Evolutionary conservation across 2,888 invertebrate genomes (phyloP).

Genomic region (Villa cingulata): DNA sequence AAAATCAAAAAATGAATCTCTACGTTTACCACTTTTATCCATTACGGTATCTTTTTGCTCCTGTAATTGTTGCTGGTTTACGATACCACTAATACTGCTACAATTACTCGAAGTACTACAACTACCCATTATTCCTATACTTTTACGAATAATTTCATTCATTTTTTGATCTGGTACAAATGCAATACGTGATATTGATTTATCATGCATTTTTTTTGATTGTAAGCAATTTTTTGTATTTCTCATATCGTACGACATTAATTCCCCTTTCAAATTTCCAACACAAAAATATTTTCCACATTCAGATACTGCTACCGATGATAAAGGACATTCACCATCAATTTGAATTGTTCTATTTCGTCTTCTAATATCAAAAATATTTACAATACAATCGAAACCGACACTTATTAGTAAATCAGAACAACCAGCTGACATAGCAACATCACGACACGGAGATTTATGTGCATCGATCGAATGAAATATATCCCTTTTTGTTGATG

Average conservation of each 20-base stretch:
- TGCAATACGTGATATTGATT: conserved; percentile 25
- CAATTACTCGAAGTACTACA: not conserved
- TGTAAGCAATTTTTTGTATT: conserved; percentile 24
- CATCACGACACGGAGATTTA: conserved; percentile 30
- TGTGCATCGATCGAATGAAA: conserved; percentile 27
- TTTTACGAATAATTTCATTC: not conserved
- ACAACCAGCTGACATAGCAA: conserved; percentile 25
- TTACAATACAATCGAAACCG: conserved; percentile 33
- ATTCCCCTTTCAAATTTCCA: conserved; percentile 33
- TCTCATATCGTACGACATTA: conserved; percentile 31
- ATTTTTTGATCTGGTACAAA: conserved; percentile 22
- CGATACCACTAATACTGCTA: no score
- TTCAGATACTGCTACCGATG: conserved; percentile 28
- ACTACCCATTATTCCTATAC: not conserved
- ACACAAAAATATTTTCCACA: conserved; percentile 32
- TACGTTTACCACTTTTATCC: not conserved
- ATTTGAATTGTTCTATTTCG: conserved; percentile 24
- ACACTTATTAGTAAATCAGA: conserved; percentile 29
- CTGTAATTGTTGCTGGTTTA: no score
- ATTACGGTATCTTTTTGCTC: no score
- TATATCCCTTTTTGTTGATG: conserved; percentile 25
- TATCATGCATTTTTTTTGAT: conserved; percentile 24
- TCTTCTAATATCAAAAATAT: conserved; percentile 31
- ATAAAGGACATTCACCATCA: conserved; percentile 25
- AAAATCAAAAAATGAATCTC: conserved; percentile 31